Conservation (phyloP, 2,113 vertebrate species). For the Diphyllodes magnificus region DNA sequence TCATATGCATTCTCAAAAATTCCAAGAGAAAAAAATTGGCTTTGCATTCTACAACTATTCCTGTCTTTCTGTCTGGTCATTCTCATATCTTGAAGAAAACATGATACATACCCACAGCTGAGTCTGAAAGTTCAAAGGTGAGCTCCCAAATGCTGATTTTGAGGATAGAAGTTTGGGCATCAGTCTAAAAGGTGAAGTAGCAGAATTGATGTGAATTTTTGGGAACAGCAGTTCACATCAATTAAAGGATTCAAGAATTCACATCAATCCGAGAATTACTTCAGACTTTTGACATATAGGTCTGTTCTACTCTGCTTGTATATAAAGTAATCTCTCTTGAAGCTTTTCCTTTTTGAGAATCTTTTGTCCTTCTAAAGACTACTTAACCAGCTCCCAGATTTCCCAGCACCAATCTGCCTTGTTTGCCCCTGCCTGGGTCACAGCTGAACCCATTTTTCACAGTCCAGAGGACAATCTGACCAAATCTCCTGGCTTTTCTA, state of each 20-base stretch:
- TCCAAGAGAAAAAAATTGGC: background rate
- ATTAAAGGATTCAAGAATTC: background rate
- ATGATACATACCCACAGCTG: background rate
- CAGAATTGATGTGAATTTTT: background rate
- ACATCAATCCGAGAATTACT: background rate
- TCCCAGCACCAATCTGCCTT: background rate
- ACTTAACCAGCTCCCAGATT: background rate
- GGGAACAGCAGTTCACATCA: background rate
- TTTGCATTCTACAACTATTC: background rate
- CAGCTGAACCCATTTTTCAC: background rate
- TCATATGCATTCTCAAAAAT: background rate
- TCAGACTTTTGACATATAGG: background rate
- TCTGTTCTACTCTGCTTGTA: background rate
- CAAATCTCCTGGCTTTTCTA: background rate
- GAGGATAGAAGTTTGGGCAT: background rate
- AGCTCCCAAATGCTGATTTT: background rate
- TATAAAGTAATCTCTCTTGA: background rate
- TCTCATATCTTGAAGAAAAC: background rate
- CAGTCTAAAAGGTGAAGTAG: background rate
- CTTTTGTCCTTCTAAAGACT: background rate
- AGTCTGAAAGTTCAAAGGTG: background rate
- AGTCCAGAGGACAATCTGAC: background rate
- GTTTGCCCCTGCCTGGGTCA: background rate
- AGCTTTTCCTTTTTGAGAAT: background rate
- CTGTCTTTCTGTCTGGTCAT: background rate